Evolutionary conservation across 2,888 invertebrate genomes (phyloP).

Genomic region (Celastrina argiolus): DNA sequence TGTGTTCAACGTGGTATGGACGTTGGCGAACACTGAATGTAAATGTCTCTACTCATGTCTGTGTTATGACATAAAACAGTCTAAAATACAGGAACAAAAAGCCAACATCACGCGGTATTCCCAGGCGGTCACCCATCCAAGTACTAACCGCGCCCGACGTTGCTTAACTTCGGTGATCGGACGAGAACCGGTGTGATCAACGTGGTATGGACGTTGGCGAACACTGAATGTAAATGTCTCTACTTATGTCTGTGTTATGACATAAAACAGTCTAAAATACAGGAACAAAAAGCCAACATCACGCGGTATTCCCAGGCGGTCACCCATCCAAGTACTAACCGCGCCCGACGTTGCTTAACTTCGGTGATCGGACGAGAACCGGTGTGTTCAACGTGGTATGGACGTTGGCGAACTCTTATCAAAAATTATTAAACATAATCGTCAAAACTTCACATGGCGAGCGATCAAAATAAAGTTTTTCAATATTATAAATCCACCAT

Average conservation of each 20-base stretch:
- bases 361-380: constrained; percentile 41
- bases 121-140: constrained; percentile 52
- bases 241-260: background rate
- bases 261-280: background rate
- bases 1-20: no score
- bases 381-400: constrained; percentile 32
- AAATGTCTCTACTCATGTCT: no score
- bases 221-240: background rate
- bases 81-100: no score
- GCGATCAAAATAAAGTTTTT: no score
- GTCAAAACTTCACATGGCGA: no score
- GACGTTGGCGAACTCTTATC: constrained; percentile 25
- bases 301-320: constrained; percentile 27
- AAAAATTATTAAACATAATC: no score
- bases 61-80: no score
- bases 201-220: constrained; percentile 31
- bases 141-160: constrained; percentile 55
- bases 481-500: no score
- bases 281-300: background rate
- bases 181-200: constrained; percentile 37
- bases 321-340: constrained; percentile 60
- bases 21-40: no score
- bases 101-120: no score
- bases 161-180: constrained; percentile 44
- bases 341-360: constrained; percentile 50